Conservation (phyloP, 2,888 invertebrate species). For the Linnaemya tessellans region DNA sequence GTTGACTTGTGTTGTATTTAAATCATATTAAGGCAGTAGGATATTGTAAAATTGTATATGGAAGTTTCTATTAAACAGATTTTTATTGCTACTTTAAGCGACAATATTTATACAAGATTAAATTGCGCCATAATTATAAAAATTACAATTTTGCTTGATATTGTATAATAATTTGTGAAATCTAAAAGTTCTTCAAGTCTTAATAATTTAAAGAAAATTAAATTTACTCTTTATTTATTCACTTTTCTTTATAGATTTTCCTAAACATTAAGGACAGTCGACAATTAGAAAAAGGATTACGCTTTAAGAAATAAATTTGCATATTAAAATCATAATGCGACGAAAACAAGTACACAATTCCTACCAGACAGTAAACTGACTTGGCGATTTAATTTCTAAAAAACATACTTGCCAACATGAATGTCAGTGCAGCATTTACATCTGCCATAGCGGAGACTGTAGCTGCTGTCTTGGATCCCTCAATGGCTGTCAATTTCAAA, state of each 20-base stretch:
- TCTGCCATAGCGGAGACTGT: conserved; percentile 72
- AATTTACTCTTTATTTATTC: too few species aligned
- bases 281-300: not conserved
- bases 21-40: too few species aligned
- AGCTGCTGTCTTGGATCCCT: conserved; percentile 74
- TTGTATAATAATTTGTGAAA: too few species aligned
- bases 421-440: conserved; percentile 42
- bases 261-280: not conserved
- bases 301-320: not conserved
- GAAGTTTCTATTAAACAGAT: too few species aligned
- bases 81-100: too few species aligned
- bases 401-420: conserved; percentile 43
- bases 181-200: too few species aligned
- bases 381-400: not conserved
- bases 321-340: not conserved
- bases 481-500: conserved; percentile 72
- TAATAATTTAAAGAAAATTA: too few species aligned
- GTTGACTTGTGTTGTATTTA: too few species aligned
- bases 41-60: too few species aligned
- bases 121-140: too few species aligned
- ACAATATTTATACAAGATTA: too few species aligned
- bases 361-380: not conserved
- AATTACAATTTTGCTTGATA: too few species aligned
- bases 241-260: not conserved
- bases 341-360: not conserved